These are phyloP conservation scores for Lasiurus borealis DNA, from an alignment of 2,113 vertebrate genomes.

Conservation along the genomic window DNA sequence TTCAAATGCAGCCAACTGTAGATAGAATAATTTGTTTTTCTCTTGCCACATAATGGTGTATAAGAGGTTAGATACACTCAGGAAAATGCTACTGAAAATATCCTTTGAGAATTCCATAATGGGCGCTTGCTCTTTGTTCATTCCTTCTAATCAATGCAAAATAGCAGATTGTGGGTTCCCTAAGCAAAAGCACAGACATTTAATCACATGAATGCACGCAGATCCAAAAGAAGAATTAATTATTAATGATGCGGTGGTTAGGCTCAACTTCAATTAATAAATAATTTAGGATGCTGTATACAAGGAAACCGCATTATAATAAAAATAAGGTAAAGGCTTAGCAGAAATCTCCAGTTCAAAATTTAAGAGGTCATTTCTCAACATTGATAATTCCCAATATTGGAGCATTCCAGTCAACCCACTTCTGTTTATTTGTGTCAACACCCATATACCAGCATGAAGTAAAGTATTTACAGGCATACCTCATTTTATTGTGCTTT, in stretches of 20 bases:
- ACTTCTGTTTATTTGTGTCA: constrained; percentile 12
- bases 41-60: constrained; percentile 67
- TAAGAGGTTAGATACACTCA: constrained; percentile 67
- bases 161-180: constrained; percentile 72
- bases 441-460: background rate
- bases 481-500: background rate
- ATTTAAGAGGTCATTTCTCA: constrained; percentile 67
- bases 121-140: constrained; percentile 54
- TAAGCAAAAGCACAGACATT: constrained; percentile 77
- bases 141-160: constrained; percentile 76
- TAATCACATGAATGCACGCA: constrained; percentile 77
- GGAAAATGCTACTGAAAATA: constrained; percentile 51
- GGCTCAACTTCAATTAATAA: constrained; percentile 82
- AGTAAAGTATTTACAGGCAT: background rate
- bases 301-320: constrained; percentile 65
- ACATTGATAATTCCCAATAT: constrained; percentile 38
- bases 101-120: constrained; percentile 75
- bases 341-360: constrained; percentile 57
- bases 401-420: constrained; percentile 25
- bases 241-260: constrained; percentile 80
- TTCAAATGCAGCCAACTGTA: background rate
- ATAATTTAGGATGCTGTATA: constrained; percentile 74
- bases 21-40: constrained; percentile 46
- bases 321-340: constrained; percentile 63
- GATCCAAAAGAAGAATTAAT: constrained; percentile 73